Conservation (phyloP, 2,797 vertebrate species). For the Pteropus rufus region DNA sequence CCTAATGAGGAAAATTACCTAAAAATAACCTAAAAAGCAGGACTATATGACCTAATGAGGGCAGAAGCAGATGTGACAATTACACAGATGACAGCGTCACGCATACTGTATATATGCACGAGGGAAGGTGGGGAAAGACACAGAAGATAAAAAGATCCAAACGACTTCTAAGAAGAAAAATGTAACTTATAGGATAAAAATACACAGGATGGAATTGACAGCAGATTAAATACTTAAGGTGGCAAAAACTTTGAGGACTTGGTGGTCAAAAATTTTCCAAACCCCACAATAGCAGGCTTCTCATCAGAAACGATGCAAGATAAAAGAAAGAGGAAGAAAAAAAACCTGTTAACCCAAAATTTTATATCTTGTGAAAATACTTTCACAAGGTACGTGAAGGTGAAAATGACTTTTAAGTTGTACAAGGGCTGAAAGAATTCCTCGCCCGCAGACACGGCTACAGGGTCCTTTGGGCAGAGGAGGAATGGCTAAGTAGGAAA, state of each 20-base stretch:
- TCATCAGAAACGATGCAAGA: neutral
- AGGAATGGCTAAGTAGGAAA: neutral
- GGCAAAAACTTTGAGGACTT: neutral
- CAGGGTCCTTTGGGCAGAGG: neutral
- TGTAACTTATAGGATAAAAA: neutral
- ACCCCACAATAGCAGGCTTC: neutral
- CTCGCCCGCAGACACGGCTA: neutral
- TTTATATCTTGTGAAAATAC: neutral
- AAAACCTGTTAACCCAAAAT: neutral
- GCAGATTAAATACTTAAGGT: neutral
- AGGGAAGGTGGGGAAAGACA: neutral
- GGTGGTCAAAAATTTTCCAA: neutral
- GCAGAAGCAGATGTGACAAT: neutral
- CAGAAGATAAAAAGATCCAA: neutral
- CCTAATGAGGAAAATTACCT: neutral
- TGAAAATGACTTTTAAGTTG: neutral
- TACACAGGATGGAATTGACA: neutral
- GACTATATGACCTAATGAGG: neutral
- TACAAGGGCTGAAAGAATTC: neutral
- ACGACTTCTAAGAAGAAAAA: neutral
- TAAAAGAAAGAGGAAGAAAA: neutral
- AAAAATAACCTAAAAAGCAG: neutral
- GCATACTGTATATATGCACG: neutral
- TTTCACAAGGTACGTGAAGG: neutral
- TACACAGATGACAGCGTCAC: neutral